These are phyloP conservation scores for Plectropomus leopardus DNA, from an alignment of 2,113 vertebrate genomes.

Conservation along the genomic window DNA sequence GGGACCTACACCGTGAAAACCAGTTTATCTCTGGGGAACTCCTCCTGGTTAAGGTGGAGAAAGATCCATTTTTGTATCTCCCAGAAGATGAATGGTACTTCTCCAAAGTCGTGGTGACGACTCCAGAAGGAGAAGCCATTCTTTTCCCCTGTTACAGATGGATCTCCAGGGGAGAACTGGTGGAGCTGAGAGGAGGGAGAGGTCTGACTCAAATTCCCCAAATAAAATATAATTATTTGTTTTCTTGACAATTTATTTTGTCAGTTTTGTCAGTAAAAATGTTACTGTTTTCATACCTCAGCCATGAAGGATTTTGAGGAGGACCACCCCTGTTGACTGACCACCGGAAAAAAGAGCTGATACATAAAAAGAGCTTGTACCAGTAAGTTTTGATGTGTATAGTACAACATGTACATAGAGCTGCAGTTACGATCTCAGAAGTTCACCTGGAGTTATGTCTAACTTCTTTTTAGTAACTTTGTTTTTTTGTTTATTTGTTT, in stretches of 20 bases:
- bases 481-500: constrained; percentile 3
- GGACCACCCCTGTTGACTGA: constrained; percentile 48
- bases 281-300: constrained; percentile 7
- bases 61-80: constrained; percentile 52
- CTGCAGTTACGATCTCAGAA: neutral
- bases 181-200: constrained; percentile 77
- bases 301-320: constrained; percentile 71
- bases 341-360: constrained; percentile 63
- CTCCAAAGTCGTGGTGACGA: constrained; percentile 70
- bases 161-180: constrained; percentile 68
- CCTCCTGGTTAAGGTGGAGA: constrained; percentile 78
- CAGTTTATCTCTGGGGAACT: constrained; percentile 65
- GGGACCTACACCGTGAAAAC: constrained; percentile 62
- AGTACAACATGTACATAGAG: neutral
- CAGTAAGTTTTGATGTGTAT: constrained; percentile 54
- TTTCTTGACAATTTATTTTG: neutral
- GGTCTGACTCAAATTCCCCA: constrained; percentile 50
- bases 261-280: neutral
- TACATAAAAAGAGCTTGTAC: constrained; percentile 46
- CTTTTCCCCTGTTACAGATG: constrained; percentile 83
- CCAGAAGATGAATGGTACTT: constrained; percentile 83
- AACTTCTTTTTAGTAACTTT: neutral
- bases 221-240: neutral
- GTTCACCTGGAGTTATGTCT: neutral
- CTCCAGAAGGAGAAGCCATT: constrained; percentile 61